A percentile compares a stretch with the other conserved stretches of the same genome.
These are phyloP conservation scores for Lacerta viridis DNA, from an alignment of 2,797 vertebrate species.

Conservation along the genomic window DNA sequence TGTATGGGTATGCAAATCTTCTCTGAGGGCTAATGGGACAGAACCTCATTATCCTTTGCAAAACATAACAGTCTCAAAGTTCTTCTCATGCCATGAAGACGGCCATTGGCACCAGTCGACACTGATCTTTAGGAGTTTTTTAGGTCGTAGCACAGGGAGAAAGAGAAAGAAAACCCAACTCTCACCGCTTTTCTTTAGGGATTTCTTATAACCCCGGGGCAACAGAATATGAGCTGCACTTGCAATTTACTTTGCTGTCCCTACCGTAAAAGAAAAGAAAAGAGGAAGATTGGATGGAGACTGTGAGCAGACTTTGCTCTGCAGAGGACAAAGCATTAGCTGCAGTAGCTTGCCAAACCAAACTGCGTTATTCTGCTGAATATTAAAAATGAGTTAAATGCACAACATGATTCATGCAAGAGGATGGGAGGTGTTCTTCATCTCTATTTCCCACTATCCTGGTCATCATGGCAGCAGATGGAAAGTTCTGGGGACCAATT, in stretches of 20 bases:
- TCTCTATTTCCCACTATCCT: neutral
- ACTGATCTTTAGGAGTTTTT: constrained; percentile 1
- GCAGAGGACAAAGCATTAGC: constrained; percentile 1
- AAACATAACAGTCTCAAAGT: constrained; percentile 20
- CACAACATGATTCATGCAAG: neutral
- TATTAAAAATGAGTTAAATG: neutral
- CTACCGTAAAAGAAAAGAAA: neutral
- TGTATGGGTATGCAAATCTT: neutral
- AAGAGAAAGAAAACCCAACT: neutral
- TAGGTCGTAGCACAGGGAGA: neutral
- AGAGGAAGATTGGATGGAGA: constrained; percentile 22
- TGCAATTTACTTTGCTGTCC: constrained; percentile 55
- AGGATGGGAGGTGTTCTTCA: neutral
- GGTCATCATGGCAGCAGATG: neutral
- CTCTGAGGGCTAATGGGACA: neutral
- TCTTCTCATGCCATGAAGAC: neutral
- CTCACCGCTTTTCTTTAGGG: neutral
- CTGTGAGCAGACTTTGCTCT: neutral
- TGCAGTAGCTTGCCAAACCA: neutral
- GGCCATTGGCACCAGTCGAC: constrained; percentile 15
- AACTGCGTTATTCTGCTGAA: neutral
- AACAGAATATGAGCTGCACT: neutral
- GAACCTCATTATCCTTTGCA: constrained; percentile 26
- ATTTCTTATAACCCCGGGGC: constrained; percentile 31
- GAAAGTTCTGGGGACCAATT: neutral